These are phyloP conservation scores for Lepidochrysops patricia DNA, from an alignment of 2,888 invertebrate genomes.

Conservation along the genomic window DNA sequence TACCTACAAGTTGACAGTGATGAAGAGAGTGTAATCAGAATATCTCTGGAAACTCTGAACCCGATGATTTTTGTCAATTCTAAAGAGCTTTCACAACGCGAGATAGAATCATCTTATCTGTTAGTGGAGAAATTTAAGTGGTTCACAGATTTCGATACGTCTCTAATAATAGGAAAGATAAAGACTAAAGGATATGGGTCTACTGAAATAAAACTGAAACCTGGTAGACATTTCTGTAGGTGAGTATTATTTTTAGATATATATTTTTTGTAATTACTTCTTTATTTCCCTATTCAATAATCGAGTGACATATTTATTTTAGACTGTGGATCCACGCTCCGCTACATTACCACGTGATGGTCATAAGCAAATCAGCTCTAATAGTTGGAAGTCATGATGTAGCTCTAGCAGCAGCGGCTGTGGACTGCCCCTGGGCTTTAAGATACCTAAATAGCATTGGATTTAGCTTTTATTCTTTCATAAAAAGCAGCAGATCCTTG, in stretches of 20 bases:
- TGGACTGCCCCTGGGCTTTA: slow-evolving; percentile 53
- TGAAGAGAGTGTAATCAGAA: slow-evolving; percentile 37
- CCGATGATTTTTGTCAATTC: slow-evolving; percentile 48
- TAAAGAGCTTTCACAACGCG: slow-evolving; percentile 37
- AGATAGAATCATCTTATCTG: slow-evolving; percentile 48
- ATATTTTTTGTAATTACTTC: background rate
- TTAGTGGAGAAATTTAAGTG: slow-evolving; percentile 54
- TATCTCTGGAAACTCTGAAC: slow-evolving; percentile 44
- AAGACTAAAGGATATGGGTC: slow-evolving; percentile 44
- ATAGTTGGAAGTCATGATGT: slow-evolving; percentile 47
- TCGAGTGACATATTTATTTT: slow-evolving; percentile 4
- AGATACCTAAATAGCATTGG: slow-evolving; percentile 43
- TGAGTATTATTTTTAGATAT: slow-evolving; percentile 19
- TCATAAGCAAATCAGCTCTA: slow-evolving; percentile 47
- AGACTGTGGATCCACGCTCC: slow-evolving; percentile 58
- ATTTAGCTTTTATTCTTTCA: slow-evolving; percentile 45
- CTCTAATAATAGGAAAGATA: slow-evolving; percentile 39
- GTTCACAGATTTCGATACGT: slow-evolving; percentile 44
- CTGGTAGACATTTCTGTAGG: slow-evolving; percentile 62
- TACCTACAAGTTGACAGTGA: slow-evolving; percentile 59
- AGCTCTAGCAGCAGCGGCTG: slow-evolving; percentile 41
- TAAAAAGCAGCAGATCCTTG: slow-evolving; percentile 36
- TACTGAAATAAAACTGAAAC: slow-evolving; percentile 40
- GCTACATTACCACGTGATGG: slow-evolving; percentile 45
- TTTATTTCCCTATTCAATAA: no score